Conservation (phyloP, 1,140 invertebrate species). For the Cyrtorhinus lividipennis region DNA sequence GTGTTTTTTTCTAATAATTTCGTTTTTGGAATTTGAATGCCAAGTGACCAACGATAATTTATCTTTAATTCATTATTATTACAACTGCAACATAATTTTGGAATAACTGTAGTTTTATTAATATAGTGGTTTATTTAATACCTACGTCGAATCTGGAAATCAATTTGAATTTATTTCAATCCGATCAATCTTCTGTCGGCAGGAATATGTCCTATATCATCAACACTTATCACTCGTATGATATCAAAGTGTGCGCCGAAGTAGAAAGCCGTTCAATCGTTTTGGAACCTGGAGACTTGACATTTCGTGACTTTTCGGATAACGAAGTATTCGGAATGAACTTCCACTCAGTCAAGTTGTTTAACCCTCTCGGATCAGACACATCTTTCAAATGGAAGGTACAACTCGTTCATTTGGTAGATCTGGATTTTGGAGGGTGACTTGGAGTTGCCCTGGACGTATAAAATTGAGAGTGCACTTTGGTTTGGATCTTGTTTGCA, state of each 20-base stretch:
- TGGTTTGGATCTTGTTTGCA: no score
- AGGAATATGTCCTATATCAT: constrained; percentile 26
- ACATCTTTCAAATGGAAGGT: constrained; percentile 16
- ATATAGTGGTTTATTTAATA: not conserved
- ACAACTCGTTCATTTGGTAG: not conserved
- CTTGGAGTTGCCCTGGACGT: no score
- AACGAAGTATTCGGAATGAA: constrained; percentile 15
- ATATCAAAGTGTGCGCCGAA: constrained; percentile 26
- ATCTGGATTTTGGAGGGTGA: not conserved
- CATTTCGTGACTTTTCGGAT: not conserved
- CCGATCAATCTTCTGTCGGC: constrained; percentile 4
- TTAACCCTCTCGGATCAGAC: constrained; percentile 9
- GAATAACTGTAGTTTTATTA: not conserved
- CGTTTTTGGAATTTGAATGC: not conserved
- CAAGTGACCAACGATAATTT: not conserved
- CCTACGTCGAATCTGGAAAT: not conserved
- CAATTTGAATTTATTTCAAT: not conserved
- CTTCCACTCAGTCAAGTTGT: constrained; percentile 7
- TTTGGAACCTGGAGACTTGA: constrained; percentile 18
- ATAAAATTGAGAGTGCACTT: no score
- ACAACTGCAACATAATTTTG: not conserved
- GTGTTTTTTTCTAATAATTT: not conserved
- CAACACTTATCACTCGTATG: constrained; percentile 27
- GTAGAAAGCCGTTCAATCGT: constrained; percentile 25
- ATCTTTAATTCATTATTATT: not conserved